Evolutionary conservation across 92 coral and sea anemone genomes (phyloP).

Genomic region (Epizoanthus ramosus): DNA sequence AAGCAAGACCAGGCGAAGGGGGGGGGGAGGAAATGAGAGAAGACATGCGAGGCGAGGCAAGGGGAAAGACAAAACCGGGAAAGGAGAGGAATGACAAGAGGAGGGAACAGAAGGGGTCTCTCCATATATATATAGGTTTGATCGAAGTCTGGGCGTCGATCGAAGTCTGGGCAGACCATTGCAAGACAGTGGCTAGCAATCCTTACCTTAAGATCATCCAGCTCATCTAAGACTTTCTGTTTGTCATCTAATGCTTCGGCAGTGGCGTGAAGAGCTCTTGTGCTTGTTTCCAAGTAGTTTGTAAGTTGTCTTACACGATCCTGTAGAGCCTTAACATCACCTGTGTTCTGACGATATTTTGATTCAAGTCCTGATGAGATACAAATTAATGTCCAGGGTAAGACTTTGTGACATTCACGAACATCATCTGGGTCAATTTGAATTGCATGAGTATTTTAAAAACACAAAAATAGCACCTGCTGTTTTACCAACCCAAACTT

Average conservation of each 20-base stretch:
- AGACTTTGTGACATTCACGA: neutral
- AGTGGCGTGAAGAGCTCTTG: slow-evolving; percentile 86
- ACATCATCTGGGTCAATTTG: neutral
- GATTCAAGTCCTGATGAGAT: slow-evolving; percentile 79
- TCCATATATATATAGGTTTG: no score
- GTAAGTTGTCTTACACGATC: slow-evolving; percentile 84
- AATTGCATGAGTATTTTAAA: no score
- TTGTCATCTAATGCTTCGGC: slow-evolving; percentile 93
- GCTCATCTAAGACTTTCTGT: slow-evolving; percentile 88
- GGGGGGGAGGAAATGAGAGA: no score
- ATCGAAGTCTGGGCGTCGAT: no score
- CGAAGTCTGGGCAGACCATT: no score
- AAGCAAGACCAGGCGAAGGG: no score
- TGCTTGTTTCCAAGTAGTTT: slow-evolving; percentile 83
- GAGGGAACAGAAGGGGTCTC: no score
- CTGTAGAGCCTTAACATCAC: slow-evolving; percentile 44
- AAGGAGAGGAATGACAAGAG: no score
- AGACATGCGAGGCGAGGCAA: no score
- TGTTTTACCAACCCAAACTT: no score
- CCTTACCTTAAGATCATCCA: slow-evolving; percentile 87
- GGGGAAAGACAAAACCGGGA: no score
- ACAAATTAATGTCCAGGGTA: neutral
- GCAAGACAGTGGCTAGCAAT: neutral
- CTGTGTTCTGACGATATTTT: slow-evolving; percentile 80
- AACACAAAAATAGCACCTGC: no score